Base-by-base conservation (phyloP, 2,113 vertebrate species). In the Tenebrosternarchus preto region DNA sequence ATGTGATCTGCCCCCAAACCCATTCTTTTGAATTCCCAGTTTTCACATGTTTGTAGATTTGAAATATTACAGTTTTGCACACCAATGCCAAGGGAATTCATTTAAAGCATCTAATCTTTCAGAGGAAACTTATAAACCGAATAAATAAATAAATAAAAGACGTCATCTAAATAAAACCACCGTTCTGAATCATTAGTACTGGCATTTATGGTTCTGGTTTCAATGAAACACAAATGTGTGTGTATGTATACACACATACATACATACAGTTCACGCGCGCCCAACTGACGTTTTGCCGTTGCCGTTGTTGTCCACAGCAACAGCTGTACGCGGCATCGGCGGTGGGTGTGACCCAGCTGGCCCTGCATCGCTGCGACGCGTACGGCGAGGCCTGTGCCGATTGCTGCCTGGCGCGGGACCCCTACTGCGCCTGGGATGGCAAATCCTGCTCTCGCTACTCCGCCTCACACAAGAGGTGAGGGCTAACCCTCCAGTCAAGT, bases 351-450 rank as follows among this genome's bases (percentile, higher is more conserved):
- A 98, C 97, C 1, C 98, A 99, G 87, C 84, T 99, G 86, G 95
- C 97, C 22, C 95, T 98, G 61, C 98, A 99, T 87, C 95, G 98
- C 53, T 99, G 98, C 0, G 95, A 97, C 0, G 92, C 95, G 0
- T 99, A 99, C 0, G 98, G 98, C 0, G 96, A 96, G 25, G 98
- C 94, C 31, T 99, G 98, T 0, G 97, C 98, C 0, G 98, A 99
- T 90, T 99, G 98, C 93, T 99, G 98, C 85, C 92, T 99, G 15
- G 98, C 98, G 22, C 90, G 97, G 63, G 98, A 99, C 80, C 98
- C 98, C 0, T 99, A 99, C 90, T 99, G 98, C 0, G 98, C 98
- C 87, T 99, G 98, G 98, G 98, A 99, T 0, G 98, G 98, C 79
- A 97, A 95, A 29, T 94, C 96, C 86, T 99, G 98, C 88, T 97